Evolutionary conservation across 2,113 vertebrate genomes (phyloP).

Genomic region (Triplophysa tibetana): DNA sequence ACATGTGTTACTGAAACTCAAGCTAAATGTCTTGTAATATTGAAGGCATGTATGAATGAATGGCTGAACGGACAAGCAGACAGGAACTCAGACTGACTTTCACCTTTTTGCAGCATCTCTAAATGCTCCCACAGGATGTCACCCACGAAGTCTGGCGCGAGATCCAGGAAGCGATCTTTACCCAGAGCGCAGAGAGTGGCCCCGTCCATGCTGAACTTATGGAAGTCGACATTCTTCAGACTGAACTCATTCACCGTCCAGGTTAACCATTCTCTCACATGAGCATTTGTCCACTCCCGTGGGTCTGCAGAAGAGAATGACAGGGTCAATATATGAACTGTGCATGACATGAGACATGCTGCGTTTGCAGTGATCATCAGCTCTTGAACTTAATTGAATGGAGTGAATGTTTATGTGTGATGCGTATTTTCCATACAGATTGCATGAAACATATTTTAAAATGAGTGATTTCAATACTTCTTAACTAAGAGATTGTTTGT

Average conservation of each 20-base stretch:
- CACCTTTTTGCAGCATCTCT: conserved; percentile 99
- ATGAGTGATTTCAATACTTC: no score
- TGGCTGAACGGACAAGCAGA: background rate
- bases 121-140: conserved; percentile 99
- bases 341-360: background rate
- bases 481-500: no score
- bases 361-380: no score
- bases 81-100: background rate
- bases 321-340: no score
- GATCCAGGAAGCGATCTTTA: conserved; percentile 95
- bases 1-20: background rate
- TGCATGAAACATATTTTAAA: no score
- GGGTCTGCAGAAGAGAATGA: conserved; percentile 77
- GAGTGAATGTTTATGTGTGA: no score
- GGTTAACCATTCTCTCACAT: conserved; percentile 92
- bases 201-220: conserved; percentile 94
- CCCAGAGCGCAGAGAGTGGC: conserved; percentile 91
- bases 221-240: conserved; percentile 94
- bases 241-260: conserved; percentile 99
- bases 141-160: conserved; percentile 96
- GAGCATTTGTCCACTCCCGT: conserved; percentile 91
- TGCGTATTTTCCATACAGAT: no score
- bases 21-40: background rate
- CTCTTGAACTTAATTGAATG: background rate
- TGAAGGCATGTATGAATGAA: no score